phyloP scores from a whole-genome alignment of 2,888 invertebrate species.

The Drosophila pseudotalamancana region DNA sequence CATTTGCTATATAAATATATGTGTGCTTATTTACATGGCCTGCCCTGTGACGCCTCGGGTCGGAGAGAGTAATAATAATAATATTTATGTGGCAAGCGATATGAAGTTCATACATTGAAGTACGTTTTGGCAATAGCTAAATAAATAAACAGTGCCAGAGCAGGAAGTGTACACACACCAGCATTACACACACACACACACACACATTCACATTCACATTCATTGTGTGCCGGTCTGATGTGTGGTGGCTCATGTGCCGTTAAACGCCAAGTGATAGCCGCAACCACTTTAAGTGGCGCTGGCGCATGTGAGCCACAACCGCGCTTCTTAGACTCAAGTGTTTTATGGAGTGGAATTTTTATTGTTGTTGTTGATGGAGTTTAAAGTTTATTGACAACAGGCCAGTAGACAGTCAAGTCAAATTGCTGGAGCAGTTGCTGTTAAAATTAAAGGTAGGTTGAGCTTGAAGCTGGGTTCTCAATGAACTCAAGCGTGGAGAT shows the following conservation, averaged over 20 bases:
- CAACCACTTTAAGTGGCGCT: conserved; percentile 12
- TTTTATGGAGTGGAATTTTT: neutral
- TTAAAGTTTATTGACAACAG: neutral
- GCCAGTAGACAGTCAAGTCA: too few species aligned
- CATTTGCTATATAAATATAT: conserved; percentile 29
- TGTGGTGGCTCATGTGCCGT: conserved; percentile 49
- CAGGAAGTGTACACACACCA: conserved; percentile 26
- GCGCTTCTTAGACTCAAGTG: neutral
- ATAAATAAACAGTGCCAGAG: conserved; percentile 65
- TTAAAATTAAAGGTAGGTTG: too few species aligned
- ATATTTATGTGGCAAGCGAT: conserved; percentile 74
- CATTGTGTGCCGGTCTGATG: neutral
- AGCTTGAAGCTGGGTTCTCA: too few species aligned
- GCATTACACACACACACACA: conserved; percentile 8
- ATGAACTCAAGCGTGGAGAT: too few species aligned
- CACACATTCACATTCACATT: conserved; percentile 3
- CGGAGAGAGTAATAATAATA: conserved; percentile 68
- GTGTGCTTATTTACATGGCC: conserved; percentile 28
- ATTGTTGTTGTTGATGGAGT: conserved; percentile 2
- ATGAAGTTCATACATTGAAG: conserved; percentile 56
- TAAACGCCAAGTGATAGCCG: conserved; percentile 29
- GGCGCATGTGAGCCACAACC: conserved; percentile 43
- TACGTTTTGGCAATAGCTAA: conserved; percentile 62
- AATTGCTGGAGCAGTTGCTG: neutral
- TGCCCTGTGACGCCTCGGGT: conserved; percentile 1